phyloP scores from a whole-genome alignment of 1,140 invertebrate genomes.

The Megalopta genalis region DNA sequence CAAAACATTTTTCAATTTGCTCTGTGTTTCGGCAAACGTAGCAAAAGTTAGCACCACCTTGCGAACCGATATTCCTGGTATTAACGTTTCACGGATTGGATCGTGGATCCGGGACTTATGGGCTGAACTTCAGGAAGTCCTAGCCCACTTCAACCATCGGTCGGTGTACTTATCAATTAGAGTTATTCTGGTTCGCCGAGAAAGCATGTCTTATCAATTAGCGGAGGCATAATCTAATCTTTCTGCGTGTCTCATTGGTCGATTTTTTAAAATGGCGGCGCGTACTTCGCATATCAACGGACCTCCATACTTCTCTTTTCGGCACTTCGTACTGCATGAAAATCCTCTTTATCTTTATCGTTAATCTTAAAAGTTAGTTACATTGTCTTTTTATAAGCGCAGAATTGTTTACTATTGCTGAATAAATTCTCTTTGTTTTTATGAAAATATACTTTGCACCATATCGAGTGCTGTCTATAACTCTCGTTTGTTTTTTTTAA shows the following conservation, averaged over 20 bases:
- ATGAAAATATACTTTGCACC: no score
- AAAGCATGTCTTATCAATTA: constrained; percentile 43
- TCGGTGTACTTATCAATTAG: constrained; percentile 51
- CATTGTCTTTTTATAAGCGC: no score
- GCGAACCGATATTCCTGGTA: constrained; percentile 30
- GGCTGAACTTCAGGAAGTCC: constrained; percentile 11
- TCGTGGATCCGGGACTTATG: background rate
- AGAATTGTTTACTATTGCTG: no score
- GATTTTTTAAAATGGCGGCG: constrained; percentile 44
- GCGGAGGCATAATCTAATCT: constrained; percentile 22
- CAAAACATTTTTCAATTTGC: background rate
- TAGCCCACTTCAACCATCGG: constrained; percentile 23
- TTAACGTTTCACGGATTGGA: constrained; percentile 31
- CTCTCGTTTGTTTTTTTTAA: no score
- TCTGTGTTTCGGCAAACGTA: constrained; percentile 6
- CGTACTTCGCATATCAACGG: background rate
- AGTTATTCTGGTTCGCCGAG: constrained; percentile 17
- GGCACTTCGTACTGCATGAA: background rate
- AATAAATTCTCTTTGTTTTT: no score
- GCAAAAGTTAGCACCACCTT: constrained; percentile 35
- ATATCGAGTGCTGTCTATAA: no score
- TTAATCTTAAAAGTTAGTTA: no score
- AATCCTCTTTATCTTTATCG: background rate
- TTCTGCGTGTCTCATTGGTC: constrained; percentile 32
- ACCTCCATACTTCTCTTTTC: constrained; percentile 13